Evolutionary conservation across 2,113 vertebrate species (phyloP), one percentile per base, ranked within the genome.

Genomic region (Mola mola): DNA sequence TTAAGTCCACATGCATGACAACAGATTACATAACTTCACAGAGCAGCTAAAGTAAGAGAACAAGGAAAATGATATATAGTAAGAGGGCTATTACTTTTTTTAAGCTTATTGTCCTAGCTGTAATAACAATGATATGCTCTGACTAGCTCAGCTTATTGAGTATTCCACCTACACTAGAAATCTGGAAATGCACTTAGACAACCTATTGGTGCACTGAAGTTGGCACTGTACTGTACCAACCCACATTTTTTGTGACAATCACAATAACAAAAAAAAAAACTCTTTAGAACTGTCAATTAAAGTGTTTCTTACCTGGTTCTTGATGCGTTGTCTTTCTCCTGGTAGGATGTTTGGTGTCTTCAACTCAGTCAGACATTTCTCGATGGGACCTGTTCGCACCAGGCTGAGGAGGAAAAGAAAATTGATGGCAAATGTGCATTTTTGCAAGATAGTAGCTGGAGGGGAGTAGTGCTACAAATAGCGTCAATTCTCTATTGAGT

Each of bases 221-320:
- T 43, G 28, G 19, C 34, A 25, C 19, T 50, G 43, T 38, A 38
- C 48, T 42, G 41, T 41, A 48, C 22, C 65, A 62, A 51, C 62
- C 65, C 61, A 73, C 61, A 5, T 17, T 59, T 70, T 49, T 66
- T 72, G 43, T 36, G 19, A 33, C 56, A 77, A 29, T 58, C 15
- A 50, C 28, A 63, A 76, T 59, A 49, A 60, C 16, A 71, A 47
- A 75, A 37, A 33, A 63, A 60, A 36, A 44, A 66, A 40, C 21
- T 78, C 10, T 37, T 81, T 20, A 56, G 41, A 72, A 51, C 41
- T 44, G 10, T 68, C 61, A 31, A 40, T 55, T 41, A 17, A 15
- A 44, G 24, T 8, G 49, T 63, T 71, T 16, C 90, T 85, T 56
- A 97, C 96, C 93, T 99, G 96, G 66, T 88, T 91, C 88, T 92